Base-by-base conservation (phyloP, 37 sponge, comb jelly and placozoan genomes). In the Corticium candelabrum region DNA sequence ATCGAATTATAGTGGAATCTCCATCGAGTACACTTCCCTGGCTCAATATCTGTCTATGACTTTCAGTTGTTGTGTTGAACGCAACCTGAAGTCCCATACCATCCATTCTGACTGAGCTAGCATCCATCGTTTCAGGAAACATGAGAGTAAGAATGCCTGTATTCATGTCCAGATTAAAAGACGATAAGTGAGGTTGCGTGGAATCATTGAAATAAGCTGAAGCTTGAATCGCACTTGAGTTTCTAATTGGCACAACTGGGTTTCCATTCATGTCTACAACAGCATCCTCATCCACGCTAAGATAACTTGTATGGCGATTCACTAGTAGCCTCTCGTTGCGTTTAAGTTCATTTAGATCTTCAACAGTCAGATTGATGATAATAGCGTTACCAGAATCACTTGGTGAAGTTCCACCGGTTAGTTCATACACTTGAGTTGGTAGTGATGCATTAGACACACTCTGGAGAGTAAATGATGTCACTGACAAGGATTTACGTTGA, bases 51-150 rank as follows among this genome's bases (percentile, higher is more conserved):
- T 38, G 38, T 67, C 87, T 4, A 5, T 70, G 73, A 29, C 5
- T 5, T 5, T 70, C 73, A 30, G 33, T 7, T 34, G 73, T 70
- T 4, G 29, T 35, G 36, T 4, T 5, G 21, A 4, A 29, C 33
- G 73, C 81, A 40, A 40, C 82, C 78, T 90, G 91, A 7, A 94
- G 82, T 2, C 79, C 80, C n/a, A 94, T 83, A 0, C 87, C 79
- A 7, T 78, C 81, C 81, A 82, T 88, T 84, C 84, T 88, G 27
- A 87, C 41, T 7, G 89, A 80, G 1, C 83, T 86, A 0, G 84
- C 89, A 75, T 94, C 89, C 37, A 94, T 85, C 11, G 91, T 91
- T 75, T 94, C 95, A 7, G 91, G 87, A 38, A 94, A 94, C 41
- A 74, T 82, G 32, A 90, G 76, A 3, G 80, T 1, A 1, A 94